phyloP scores from a whole-genome alignment of 2,797 vertebrate species.

The Lycodopsis pacificus region DNA sequence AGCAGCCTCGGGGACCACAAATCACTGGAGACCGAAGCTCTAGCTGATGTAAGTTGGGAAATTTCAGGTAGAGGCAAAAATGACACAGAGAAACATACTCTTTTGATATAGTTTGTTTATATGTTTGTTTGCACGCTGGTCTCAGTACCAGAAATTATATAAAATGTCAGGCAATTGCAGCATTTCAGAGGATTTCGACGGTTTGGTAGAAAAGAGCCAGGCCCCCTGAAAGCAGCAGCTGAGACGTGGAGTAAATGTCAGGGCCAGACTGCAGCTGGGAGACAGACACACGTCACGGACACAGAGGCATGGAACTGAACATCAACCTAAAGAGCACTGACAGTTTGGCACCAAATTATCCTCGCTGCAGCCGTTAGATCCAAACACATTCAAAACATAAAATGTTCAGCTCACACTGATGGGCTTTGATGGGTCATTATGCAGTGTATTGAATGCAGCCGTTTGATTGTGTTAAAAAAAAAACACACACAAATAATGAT shows the following conservation, averaged over 20 bases:
- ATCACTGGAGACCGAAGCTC: conserved; percentile 94
- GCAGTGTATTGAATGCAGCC: neutral
- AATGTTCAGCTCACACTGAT: neutral
- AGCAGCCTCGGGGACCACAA: conserved; percentile 99
- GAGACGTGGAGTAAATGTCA: conserved; percentile 59
- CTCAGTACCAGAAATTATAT: neutral
- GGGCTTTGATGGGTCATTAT: neutral
- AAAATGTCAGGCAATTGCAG: conserved; percentile 16
- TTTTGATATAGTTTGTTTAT: neutral
- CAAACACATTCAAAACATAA: too few relatives aligned
- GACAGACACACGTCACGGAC: too few relatives aligned
- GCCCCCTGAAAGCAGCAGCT: conserved; percentile 51
- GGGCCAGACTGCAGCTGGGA: too few relatives aligned
- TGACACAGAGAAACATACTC: neutral
- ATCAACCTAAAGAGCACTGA: too few relatives aligned
- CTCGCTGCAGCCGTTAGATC: too few relatives aligned
- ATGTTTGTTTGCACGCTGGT: neutral
- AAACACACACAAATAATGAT: too few relatives aligned
- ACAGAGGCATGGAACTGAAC: too few relatives aligned
- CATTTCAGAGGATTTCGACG: conserved; percentile 9
- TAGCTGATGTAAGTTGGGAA: conserved; percentile 90
- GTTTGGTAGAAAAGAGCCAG: conserved; percentile 25
- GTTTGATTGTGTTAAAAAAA: too few relatives aligned
- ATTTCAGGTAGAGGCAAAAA: neutral
- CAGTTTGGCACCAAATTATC: too few relatives aligned